These are phyloP conservation scores for Sapayoa aenigma DNA, from an alignment of 2,113 vertebrate genomes.

Conservation along the genomic window DNA sequence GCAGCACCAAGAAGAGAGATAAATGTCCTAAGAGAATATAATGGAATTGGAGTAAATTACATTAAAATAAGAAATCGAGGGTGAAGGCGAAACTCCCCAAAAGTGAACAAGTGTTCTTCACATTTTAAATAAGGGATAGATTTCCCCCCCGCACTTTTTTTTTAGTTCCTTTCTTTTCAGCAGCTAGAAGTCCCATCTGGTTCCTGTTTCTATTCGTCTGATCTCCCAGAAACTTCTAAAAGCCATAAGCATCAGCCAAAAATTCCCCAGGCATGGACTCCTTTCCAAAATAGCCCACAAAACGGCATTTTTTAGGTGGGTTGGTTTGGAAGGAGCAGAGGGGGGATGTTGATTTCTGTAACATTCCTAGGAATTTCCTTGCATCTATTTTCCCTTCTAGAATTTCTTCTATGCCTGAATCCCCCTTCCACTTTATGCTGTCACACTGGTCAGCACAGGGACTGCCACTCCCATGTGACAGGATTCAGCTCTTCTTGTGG, in stretches of 20 bases:
- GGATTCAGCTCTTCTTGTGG: not conserved
- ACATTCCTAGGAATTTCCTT: conserved; percentile 55
- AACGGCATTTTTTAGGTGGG: conserved; percentile 65
- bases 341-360: conserved; percentile 55
- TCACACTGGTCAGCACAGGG: not conserved
- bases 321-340: conserved; percentile 52
- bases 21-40: conserved; percentile 16
- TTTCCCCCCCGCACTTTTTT: not conserved
- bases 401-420: conserved; percentile 1
- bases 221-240: conserved; percentile 72
- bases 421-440: not conserved
- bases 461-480: not conserved
- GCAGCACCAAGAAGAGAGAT: conserved; percentile 28
- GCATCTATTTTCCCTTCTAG: not conserved
- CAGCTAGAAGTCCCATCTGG: conserved; percentile 65
- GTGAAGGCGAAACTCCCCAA: conserved; percentile 10
- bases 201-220: conserved; percentile 70
- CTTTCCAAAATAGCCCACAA: conserved; percentile 70
- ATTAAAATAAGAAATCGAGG: conserved; percentile 23
- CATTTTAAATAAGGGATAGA: conserved; percentile 27
- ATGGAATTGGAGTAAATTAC: not conserved
- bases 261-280: conserved; percentile 65
- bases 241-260: conserved; percentile 67
- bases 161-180: conserved; percentile 44
- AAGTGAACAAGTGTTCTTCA: conserved; percentile 60